Base-by-base conservation (phyloP, 2,797 vertebrate species). In the Lagodon rhomboides region DNA sequence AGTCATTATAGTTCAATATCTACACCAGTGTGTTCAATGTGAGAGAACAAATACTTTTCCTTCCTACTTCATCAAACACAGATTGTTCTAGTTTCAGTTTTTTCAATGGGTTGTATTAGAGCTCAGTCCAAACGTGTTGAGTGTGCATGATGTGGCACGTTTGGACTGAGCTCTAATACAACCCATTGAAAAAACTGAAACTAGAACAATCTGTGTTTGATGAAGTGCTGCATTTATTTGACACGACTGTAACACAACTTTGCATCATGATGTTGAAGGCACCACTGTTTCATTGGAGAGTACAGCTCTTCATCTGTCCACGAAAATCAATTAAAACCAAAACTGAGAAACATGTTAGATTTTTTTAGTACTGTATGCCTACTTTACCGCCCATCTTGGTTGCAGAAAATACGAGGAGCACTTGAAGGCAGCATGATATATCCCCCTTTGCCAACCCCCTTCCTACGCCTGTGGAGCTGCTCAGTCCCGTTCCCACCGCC, bases 361-460 rank as follows among this genome's bases (percentile, higher is more conserved):
- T 9, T 16, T 5, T 41, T 51, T 27, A 34, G 20, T 10, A 16
- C 12, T 23, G 2, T 3, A n/a, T 11, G 23, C 5, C 7, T 2
- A 23, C 3, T 13, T 60, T 3, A 25, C 3, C 17, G 9, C 41
- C 7, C 12, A 0, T 11, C 8, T 9, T 3, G 23, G n/a, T 9
- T 1, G 0, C 34, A 7, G 6, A 59, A 77, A 75, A 72, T 63
- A 11, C 87, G 66, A 87, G 54, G 15, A 0, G 54, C 12, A n/a
- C 47, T 0, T 90, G 81, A 92, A 92, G 1, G 89, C 82, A 84
- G 44, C 87, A 62, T 3, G 4, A 30, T 50, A 11, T 25, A 34
- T 34, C 55, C 63, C 65, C 62, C 20, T 71, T 64, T 59, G 80
- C 82, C 84, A 77, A 75, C 51, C 85, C 86, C 74, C 64, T 55